Evolutionary conservation across 2,113 vertebrate genomes (phyloP).

Genomic region (Saccopteryx leptura): DNA sequence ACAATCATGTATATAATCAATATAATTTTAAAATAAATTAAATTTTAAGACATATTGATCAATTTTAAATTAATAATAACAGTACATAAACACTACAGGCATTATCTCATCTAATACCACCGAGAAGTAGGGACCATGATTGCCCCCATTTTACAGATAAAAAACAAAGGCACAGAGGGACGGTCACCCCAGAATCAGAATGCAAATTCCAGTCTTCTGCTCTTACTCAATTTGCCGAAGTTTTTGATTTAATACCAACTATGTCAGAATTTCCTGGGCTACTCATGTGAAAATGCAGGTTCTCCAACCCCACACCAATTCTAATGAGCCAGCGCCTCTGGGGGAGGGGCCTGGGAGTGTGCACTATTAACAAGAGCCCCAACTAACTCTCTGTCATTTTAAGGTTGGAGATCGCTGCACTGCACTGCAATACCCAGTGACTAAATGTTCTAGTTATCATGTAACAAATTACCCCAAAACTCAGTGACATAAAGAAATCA

Average conservation of each 20-base stretch:
- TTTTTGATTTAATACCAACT: background rate
- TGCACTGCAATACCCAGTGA: background rate
- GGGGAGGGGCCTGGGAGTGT: background rate
- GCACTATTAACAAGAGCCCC: background rate
- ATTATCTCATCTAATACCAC: background rate
- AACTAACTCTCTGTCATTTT: background rate
- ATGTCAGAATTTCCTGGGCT: background rate
- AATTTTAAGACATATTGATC: background rate
- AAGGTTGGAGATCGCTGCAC: background rate
- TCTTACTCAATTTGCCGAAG: background rate
- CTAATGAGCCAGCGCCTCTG: background rate
- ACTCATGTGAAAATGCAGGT: background rate
- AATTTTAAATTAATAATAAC: background rate
- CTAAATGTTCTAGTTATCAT: background rate
- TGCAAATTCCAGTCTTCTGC: background rate
- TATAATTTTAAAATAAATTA: conserved; percentile 45
- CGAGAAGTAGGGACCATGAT: background rate
- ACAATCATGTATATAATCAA: background rate
- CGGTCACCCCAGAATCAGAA: background rate
- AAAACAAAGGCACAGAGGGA: background rate
- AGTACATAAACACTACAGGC: background rate
- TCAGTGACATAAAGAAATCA: background rate
- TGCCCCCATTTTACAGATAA: background rate
- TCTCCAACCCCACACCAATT: background rate
- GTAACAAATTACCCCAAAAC: background rate